A percentile compares a stretch with the other conserved stretches of the same genome.
phyloP scores from a whole-genome alignment of 2,797 vertebrate species.

The Eremophila alpestris region DNA sequence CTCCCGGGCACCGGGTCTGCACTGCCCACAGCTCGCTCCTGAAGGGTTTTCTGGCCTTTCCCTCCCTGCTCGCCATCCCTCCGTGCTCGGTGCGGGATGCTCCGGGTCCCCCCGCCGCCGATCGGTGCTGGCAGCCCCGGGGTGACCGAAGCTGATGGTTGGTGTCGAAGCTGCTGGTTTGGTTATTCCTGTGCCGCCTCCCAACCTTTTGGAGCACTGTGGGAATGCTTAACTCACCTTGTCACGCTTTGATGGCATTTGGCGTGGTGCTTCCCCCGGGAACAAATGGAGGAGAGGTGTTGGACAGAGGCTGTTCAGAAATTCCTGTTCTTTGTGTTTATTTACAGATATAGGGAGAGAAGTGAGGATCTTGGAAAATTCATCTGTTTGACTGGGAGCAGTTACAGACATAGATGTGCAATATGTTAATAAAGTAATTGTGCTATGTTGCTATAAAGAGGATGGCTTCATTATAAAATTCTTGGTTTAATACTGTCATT shows the following conservation, averaged over 20 bases:
- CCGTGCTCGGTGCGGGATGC: neutral
- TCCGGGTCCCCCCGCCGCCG: neutral
- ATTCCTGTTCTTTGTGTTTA: neutral
- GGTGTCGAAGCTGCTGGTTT: conserved; percentile 74
- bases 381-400: neutral
- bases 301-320: neutral
- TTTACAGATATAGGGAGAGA: neutral
- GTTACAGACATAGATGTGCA: conserved; percentile 23
- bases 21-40: fast-evolving
- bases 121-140: neutral
- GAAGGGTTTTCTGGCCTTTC: neutral
- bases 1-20: neutral
- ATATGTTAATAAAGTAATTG: conserved; percentile 70
- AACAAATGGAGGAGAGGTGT: neutral
- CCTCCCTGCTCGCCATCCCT: neutral
- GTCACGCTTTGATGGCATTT: conserved; percentile 53
- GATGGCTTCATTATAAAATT: conserved; percentile 65
- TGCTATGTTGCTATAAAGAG: conserved; percentile 67
- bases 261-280: conserved; percentile 6
- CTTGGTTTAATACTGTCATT: conserved; percentile 67
- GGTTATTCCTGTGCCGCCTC: conserved; percentile 72
- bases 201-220: conserved; percentile 68
- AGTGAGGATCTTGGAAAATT: neutral
- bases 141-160: conserved; percentile 48
- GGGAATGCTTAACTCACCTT: conserved; percentile 62